Conservation (phyloP, 1,140 invertebrate genomes). For the Drosophila albomicans region DNA sequence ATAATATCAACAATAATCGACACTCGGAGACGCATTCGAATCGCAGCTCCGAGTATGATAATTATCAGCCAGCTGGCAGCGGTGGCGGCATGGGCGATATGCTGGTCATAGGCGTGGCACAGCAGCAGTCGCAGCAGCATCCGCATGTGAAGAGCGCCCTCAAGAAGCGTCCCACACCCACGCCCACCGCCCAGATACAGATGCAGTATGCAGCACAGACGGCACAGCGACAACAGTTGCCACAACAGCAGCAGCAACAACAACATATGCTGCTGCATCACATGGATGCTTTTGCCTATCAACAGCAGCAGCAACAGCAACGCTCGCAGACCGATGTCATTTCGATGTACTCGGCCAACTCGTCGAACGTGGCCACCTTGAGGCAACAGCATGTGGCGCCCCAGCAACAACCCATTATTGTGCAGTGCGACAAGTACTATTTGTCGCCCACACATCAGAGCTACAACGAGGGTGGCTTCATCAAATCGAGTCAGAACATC, state of each 20-base stretch:
- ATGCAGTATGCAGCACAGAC: slow-evolving; percentile 58
- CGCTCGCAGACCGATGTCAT: slow-evolving; percentile 64
- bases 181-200: slow-evolving; percentile 49
- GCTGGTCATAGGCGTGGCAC: slow-evolving; percentile 72
- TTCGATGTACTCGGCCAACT: slow-evolving; percentile 79
- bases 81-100: slow-evolving; percentile 54
- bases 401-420: slow-evolving; percentile 76
- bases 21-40: slow-evolving; percentile 80
- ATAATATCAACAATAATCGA: slow-evolving; percentile 63
- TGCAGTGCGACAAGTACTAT: slow-evolving; percentile 83
- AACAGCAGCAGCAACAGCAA: slow-evolving; percentile 50
- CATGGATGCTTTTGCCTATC: slow-evolving; percentile 24
- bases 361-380: slow-evolving; percentile 79
- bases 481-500: slow-evolving; percentile 82
- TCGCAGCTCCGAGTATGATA: slow-evolving; percentile 80
- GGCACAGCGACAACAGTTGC: slow-evolving; percentile 42
- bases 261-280: slow-evolving; percentile 47
- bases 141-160: slow-evolving; percentile 72
- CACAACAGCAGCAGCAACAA: slow-evolving; percentile 34
- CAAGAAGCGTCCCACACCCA: slow-evolving; percentile 71
- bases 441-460: slow-evolving; percentile 80
- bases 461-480: slow-evolving; percentile 79
- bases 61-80: slow-evolving; percentile 62
- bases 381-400: slow-evolving; percentile 73
- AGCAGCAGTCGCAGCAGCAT: slow-evolving; percentile 68